phyloP scores from a whole-genome alignment of 2,113 vertebrate genomes.

The Eubucco bourcierii region DNA sequence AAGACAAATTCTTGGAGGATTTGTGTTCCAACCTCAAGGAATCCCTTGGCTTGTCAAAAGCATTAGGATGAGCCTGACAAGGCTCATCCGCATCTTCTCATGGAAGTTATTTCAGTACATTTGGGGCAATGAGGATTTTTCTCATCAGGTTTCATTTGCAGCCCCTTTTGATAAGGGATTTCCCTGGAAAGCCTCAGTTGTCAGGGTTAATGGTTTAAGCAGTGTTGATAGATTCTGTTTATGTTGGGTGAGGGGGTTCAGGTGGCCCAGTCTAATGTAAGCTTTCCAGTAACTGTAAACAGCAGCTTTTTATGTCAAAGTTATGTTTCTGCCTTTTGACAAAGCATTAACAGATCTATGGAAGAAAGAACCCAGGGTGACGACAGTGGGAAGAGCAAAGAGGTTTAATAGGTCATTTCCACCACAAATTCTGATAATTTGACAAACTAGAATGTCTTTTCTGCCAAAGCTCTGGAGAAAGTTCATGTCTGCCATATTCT shows the following conservation, averaged over 20 bases:
- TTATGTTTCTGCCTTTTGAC: conserved; percentile 41
- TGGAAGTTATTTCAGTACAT: conserved; percentile 14
- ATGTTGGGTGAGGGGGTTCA: conserved; percentile 60
- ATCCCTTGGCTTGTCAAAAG: conserved; percentile 26
- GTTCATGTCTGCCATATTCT: neutral
- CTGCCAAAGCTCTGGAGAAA: neutral
- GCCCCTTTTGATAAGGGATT: conserved; percentile 42
- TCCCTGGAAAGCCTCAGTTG: conserved; percentile 72
- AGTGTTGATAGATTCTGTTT: conserved; percentile 73
- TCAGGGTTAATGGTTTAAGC: conserved; percentile 73
- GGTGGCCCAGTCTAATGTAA: conserved; percentile 68
- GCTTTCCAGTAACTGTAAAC: conserved; percentile 59
- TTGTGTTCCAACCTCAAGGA: conserved; percentile 38
- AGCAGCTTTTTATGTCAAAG: conserved; percentile 57
- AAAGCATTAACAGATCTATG: conserved; percentile 44
- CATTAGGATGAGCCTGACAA: conserved; percentile 54
- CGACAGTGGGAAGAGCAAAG: conserved; percentile 16
- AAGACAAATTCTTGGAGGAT: conserved; percentile 1
- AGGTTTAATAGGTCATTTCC: conserved; percentile 50
- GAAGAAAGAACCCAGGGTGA: conserved; percentile 33
- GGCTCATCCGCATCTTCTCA: conserved; percentile 9
- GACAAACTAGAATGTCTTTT: conserved; percentile 25
- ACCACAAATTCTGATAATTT: conserved; percentile 13
- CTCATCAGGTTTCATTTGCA: conserved; percentile 13
- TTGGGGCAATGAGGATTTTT: conserved; percentile 25